Percentiles rank a stretch among this genome's conserved stretches.
phyloP scores from a whole-genome alignment of 2,113 vertebrate genomes.

The Pseudois nayaur region DNA sequence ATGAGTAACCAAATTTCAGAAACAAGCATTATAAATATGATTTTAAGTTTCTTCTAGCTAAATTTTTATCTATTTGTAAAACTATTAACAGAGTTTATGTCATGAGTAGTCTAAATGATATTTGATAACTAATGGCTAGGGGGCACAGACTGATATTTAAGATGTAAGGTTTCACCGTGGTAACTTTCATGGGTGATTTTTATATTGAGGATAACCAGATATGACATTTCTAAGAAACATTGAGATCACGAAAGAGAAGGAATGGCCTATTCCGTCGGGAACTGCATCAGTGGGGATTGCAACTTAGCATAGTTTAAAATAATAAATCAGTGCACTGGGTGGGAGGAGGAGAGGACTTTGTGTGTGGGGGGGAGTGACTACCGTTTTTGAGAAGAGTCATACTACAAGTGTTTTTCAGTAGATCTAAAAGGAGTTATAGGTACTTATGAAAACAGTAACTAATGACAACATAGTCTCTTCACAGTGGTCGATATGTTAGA shows the following conservation, averaged over 20 bases:
- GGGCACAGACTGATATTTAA: slow-evolving; percentile 81
- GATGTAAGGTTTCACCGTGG: slow-evolving; percentile 74
- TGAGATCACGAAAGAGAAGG: slow-evolving; percentile 74
- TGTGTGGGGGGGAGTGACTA: too few species aligned
- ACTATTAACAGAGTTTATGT: slow-evolving; percentile 48
- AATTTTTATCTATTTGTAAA: slow-evolving; percentile 43
- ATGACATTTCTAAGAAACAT: slow-evolving; percentile 82
- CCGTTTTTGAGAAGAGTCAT: slow-evolving; percentile 66
- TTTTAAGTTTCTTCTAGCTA: neutral
- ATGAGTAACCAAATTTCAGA: neutral
- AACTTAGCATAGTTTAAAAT: slow-evolving; percentile 33
- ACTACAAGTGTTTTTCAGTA: slow-evolving; percentile 72
- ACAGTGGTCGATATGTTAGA: slow-evolving; percentile 65
- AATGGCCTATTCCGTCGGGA: slow-evolving; percentile 54
- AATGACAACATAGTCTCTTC: slow-evolving; percentile 75
- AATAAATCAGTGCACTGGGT: neutral
- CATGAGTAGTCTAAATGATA: slow-evolving; percentile 62
- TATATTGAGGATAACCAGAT: slow-evolving; percentile 78
- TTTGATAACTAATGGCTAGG: slow-evolving; percentile 75
- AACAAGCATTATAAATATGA: neutral
- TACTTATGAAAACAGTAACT: slow-evolving; percentile 71
- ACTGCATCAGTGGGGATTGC: slow-evolving; percentile 70
- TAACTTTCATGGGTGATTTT: slow-evolving; percentile 77
- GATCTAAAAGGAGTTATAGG: slow-evolving; percentile 63
- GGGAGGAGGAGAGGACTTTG: too few species aligned